Percentiles rank a stretch among this genome's conserved stretches.
Conservation (phyloP, 2,113 vertebrate genomes). For the Lutjanus erythropterus region DNA sequence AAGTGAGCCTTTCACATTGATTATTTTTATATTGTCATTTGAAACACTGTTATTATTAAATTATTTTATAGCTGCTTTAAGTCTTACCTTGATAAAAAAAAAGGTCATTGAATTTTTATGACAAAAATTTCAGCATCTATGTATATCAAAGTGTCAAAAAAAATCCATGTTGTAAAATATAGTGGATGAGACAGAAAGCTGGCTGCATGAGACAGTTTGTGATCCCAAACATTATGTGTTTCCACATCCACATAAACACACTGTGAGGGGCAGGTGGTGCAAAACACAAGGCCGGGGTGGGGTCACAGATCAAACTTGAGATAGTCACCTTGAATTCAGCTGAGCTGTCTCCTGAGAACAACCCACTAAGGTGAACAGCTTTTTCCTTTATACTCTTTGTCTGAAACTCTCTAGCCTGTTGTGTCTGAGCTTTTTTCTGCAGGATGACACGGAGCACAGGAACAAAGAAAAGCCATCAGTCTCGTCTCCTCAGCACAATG, state of each 20-base stretch:
- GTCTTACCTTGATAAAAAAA: too few species aligned
- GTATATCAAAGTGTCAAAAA: neutral
- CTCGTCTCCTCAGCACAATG: neutral
- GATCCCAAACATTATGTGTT: slow-evolving; percentile 30
- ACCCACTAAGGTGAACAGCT: slow-evolving; percentile 90
- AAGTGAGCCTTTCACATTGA: neutral
- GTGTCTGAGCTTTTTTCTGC: slow-evolving; percentile 94
- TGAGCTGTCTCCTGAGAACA: slow-evolving; percentile 88
- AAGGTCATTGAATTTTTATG: too few species aligned
- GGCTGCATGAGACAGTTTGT: slow-evolving; percentile 17
- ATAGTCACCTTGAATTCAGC: slow-evolving; percentile 91
- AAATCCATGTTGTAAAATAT: neutral
- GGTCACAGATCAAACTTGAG: slow-evolving; percentile 39
- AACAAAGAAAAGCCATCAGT: slow-evolving; percentile 52
- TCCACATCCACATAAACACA: slow-evolving; percentile 44
- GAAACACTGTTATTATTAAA: neutral
- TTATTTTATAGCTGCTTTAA: too few species aligned
- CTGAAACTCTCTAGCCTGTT: slow-evolving; percentile 95
- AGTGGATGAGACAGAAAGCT: neutral
- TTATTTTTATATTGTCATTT: too few species aligned
- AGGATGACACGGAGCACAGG: slow-evolving; percentile 54
- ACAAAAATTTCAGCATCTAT: too few species aligned
- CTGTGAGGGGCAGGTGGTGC: slow-evolving; percentile 1
- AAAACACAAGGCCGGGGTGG: slow-evolving; percentile 19
- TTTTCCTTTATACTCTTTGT: slow-evolving; percentile 98